Evolutionary conservation across 2,113 vertebrate species (phyloP).

Genomic region (Labeo catla): DNA sequence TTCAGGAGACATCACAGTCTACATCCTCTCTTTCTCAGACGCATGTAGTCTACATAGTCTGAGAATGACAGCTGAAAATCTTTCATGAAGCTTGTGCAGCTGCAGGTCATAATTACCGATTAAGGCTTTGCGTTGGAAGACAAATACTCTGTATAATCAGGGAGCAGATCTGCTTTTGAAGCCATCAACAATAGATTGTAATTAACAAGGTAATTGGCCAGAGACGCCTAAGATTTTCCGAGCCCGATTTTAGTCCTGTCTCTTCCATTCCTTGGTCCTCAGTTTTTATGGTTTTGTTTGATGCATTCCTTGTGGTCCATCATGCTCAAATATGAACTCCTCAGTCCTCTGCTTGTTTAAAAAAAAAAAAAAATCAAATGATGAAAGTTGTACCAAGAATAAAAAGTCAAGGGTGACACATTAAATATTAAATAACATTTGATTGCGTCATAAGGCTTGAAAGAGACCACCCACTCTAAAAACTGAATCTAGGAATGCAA

Average conservation of each 20-base stretch:
- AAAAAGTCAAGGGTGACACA: not conserved
- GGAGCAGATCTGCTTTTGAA: conserved; percentile 74
- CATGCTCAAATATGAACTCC: not conserved
- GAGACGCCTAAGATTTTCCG: conserved; percentile 77
- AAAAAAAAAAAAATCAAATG: not conserved
- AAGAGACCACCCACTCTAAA: not conserved
- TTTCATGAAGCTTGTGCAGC: conserved; percentile 65
- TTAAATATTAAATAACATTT: not conserved
- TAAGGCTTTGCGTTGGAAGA: conserved; percentile 76
- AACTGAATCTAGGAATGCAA: not conserved
- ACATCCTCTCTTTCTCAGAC: not conserved
- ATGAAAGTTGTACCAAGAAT: not conserved
- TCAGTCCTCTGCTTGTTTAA: not conserved
- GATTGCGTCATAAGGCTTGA: not conserved
- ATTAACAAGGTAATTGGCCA: conserved; percentile 83
- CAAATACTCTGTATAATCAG: conserved; percentile 79
- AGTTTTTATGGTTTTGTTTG: not conserved
- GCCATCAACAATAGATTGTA: conserved; percentile 79
- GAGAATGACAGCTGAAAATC: conserved; percentile 55
- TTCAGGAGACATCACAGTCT: not conserved
- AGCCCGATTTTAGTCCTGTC: conserved; percentile 70
- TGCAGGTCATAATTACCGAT: conserved; percentile 86
- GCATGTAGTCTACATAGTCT: conserved; percentile 13
- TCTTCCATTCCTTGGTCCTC: conserved; percentile 56
- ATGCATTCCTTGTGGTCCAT: not conserved